These are phyloP conservation scores for Ophiodon elongatus DNA, from an alignment of 2,113 vertebrate species.

Conservation along the genomic window DNA sequence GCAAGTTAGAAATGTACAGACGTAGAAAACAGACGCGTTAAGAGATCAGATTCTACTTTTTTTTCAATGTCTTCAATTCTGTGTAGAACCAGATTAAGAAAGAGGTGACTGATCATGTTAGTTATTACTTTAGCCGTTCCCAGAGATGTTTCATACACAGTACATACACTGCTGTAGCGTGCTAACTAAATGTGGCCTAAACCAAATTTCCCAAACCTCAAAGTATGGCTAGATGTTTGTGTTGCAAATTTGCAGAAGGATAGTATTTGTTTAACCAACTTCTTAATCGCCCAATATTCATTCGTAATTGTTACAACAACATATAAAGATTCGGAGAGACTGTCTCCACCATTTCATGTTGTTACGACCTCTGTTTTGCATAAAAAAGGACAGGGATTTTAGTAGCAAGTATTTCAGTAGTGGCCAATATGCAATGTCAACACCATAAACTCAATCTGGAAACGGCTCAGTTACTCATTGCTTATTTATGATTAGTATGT, in stretches of 20 bases:
- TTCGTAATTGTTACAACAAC: neutral
- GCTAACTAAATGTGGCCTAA: neutral
- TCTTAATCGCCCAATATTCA: neutral
- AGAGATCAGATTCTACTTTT: neutral
- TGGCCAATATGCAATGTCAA: neutral
- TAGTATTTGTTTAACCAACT: neutral
- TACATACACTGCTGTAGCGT: neutral
- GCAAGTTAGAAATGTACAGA: neutral
- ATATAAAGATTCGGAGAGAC: neutral
- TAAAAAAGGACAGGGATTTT: neutral
- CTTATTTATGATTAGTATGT: neutral
- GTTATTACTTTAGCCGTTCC: too few relatives aligned
- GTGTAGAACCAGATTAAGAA: neutral
- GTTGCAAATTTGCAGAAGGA: neutral
- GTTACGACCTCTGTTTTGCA: neutral
- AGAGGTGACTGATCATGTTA: neutral
- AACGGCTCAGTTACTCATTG: neutral
- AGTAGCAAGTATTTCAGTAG: neutral
- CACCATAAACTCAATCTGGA: neutral
- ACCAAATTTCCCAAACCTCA: neutral
- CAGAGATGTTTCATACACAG: neutral
- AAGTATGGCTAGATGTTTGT: neutral
- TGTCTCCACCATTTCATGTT: neutral
- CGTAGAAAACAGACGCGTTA: neutral
- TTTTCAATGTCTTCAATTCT: neutral